These are phyloP conservation scores for Diorhabda sublineata DNA, from an alignment of 1,140 invertebrate species.

Conservation along the genomic window DNA sequence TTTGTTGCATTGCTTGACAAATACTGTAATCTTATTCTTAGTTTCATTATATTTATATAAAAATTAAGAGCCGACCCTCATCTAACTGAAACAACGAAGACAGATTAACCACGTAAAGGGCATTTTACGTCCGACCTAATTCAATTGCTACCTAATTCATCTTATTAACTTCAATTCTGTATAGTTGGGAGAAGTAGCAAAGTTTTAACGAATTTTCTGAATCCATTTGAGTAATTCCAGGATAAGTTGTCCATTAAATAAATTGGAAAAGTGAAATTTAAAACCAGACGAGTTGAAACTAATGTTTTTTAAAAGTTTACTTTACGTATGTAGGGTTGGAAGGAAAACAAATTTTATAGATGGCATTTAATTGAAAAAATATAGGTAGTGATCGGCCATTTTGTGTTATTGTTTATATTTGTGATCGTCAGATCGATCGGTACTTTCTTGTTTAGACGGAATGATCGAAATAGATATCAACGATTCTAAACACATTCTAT, in stretches of 20 bases:
- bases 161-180: constrained; percentile 15
- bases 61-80: no score
- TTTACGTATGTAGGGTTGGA: neutral
- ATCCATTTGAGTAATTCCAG: constrained; percentile 4
- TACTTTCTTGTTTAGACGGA: no score
- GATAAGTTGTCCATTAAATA: constrained; percentile 13
- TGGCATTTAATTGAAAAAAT: no score
- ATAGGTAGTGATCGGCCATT: no score
- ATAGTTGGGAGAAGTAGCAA: neutral
- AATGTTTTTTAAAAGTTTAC: constrained; percentile 12
- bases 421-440: no score
- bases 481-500: no score
- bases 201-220: neutral
- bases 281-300: constrained; percentile 10
- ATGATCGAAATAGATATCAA: no score
- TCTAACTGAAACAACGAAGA: constrained; percentile 26
- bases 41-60: no score
- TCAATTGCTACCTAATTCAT: constrained; percentile 25
- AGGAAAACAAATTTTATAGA: no score
- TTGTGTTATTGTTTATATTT: no score
- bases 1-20: no score
- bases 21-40: no score
- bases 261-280: constrained; percentile 20
- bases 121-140: constrained; percentile 24
- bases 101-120: constrained; percentile 20